Evolutionary conservation across 2,797 vertebrate genomes (phyloP), one percentile per base, ranked within the genome.

Genomic region (Phaenicophaeus curvirostris): DNA sequence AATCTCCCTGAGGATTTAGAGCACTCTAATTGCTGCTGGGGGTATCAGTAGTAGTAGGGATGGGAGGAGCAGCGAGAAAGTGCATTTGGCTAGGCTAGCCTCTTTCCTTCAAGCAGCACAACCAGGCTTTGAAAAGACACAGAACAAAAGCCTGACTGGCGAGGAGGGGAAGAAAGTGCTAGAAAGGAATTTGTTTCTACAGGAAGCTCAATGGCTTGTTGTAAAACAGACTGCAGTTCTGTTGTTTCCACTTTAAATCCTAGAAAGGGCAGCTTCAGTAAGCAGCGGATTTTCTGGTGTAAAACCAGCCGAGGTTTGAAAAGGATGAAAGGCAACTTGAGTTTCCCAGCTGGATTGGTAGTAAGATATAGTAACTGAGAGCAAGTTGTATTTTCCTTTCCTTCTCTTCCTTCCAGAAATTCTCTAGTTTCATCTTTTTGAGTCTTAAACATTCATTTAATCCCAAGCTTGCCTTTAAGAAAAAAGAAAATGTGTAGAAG

Each of bases 181-280:
- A 80, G 94, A 96, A 97, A 89, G 93, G 90, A 96, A 95, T 96
- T 95, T 95, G 83, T 93, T 95, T 95, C 95, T 92, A 83, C 61
- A 95, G 88, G 96, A 97, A 96, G 86, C 91, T 83, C 77, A 78
- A 94, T 72, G 63, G 80, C 76, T 95, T 95, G 91, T 81, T 87
- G 42, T 93, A 94, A 97, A 96, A 95, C 92, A 95, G 41, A 84
- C 51, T 96, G 84, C 75, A 90, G 79, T 87, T 94, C 90, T 73
- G 87, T 74, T 95, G 69, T 90, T 96, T 93, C 80, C 82, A 33
- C 71, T 86, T 92, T 88, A 77, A 92, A 88, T 39, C 81, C 85
- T 85, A 89, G 89, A 63, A 85, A 95, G 89, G 79, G 67, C 89
- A 95, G 90, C 90, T 79, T 74, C 89, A 83, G 85, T 25, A 18